phyloP scores from a whole-genome alignment of 2,113 vertebrate genomes.

The Sceloporus tristichus region DNA sequence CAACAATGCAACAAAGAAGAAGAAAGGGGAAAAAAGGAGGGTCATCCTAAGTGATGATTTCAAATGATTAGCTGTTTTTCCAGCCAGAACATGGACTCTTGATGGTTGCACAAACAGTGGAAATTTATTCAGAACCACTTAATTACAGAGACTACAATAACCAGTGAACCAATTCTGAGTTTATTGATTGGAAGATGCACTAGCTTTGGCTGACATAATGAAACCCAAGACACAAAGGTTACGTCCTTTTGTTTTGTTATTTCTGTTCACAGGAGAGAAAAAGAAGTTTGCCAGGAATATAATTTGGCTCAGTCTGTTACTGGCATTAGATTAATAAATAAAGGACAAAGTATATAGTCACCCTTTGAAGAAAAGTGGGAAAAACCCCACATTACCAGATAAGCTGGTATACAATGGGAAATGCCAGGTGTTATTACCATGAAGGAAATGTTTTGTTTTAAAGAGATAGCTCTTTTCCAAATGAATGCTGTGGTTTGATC shows the following conservation, averaged over 20 bases:
- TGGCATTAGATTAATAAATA: neutral
- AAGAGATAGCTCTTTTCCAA: neutral
- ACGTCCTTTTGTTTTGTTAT: neutral
- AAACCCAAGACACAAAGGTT: constrained; percentile 26
- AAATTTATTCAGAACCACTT: constrained; percentile 20
- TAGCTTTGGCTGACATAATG: neutral
- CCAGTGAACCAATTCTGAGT: constrained; percentile 3
- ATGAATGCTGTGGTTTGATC: neutral
- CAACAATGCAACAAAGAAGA: neutral
- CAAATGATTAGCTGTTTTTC: constrained; percentile 18
- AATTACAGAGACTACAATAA: constrained; percentile 23
- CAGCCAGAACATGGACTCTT: neutral
- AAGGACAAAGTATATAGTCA: neutral
- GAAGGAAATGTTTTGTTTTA: neutral
- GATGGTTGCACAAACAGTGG: constrained; percentile 6
- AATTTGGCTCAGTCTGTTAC: constrained; percentile 6
- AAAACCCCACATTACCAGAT: neutral
- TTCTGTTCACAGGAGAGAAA: constrained; percentile 2
- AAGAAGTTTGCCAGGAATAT: neutral
- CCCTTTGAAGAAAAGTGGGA: neutral
- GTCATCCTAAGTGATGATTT: neutral
- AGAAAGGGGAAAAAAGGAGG: too few relatives aligned
- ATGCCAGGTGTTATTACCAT: neutral
- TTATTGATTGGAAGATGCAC: constrained; percentile 14
- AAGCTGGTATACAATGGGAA: constrained; percentile 3